Evolutionary conservation across 1,140 invertebrate species (phyloP).

Genomic region (Caenorhabditis inopinata): DNA sequence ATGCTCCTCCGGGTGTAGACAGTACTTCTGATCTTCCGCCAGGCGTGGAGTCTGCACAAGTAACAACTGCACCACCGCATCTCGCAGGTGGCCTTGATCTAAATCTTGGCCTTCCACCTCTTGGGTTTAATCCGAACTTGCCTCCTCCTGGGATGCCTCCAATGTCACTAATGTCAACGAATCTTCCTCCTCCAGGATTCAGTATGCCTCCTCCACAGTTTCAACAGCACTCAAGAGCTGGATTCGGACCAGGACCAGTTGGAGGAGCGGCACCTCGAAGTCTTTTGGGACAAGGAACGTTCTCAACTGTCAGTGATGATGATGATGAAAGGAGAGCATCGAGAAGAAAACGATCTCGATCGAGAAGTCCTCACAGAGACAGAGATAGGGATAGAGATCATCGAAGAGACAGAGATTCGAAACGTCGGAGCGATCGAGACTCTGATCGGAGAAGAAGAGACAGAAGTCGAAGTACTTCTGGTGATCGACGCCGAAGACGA

Average conservation of each 20-base stretch:
- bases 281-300: background rate
- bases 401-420: background rate
- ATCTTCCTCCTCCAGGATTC: background rate
- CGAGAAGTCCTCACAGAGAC: background rate
- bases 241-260: background rate
- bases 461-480: background rate
- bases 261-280: background rate
- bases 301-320: background rate
- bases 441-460: background rate
- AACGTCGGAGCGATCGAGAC: background rate
- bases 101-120: constrained; percentile 2
- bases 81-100: background rate
- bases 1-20: constrained; percentile 1
- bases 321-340: background rate
- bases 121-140: constrained; percentile 41
- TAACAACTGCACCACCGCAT: background rate
- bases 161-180: background rate
- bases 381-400: background rate
- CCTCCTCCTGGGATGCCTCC: constrained; percentile 31
- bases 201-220: background rate
- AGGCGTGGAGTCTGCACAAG: background rate
- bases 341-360: background rate
- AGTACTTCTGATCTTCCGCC: background rate
- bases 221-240: constrained; percentile 10
- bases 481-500: background rate